Percentiles rank a stretch among this genome's conserved stretches.
phyloP scores from a whole-genome alignment of 2,888 invertebrate species.

The Leptinotarsa haldemani region DNA sequence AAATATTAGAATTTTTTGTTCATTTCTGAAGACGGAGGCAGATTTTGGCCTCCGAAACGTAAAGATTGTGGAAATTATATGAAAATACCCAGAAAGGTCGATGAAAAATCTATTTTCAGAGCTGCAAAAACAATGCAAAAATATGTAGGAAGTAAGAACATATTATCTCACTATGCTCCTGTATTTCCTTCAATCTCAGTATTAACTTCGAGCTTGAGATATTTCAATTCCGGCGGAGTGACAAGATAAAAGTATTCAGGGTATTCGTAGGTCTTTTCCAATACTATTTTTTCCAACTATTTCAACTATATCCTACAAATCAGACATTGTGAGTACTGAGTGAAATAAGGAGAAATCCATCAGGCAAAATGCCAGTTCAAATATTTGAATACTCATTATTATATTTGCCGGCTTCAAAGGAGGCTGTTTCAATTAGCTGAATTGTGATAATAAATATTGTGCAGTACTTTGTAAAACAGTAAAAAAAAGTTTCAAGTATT shows the following conservation, averaged over 20 bases:
- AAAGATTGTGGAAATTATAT: too few relatives aligned
- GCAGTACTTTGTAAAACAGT: not conserved
- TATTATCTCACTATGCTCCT: too few relatives aligned
- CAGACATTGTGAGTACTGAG: not conserved
- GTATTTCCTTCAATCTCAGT: too few relatives aligned
- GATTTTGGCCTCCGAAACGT: too few relatives aligned
- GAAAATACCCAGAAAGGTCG: too few relatives aligned
- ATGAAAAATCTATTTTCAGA: too few relatives aligned
- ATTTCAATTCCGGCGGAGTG: too few relatives aligned
- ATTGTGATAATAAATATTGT: not conserved
- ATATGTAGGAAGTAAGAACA: too few relatives aligned
- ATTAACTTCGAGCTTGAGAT: too few relatives aligned
- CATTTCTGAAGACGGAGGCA: too few relatives aligned
- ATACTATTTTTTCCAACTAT: not conserved
- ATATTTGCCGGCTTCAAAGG: not conserved
- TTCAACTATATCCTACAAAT: not conserved
- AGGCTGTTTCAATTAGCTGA: not conserved
- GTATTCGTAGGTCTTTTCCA: not conserved
- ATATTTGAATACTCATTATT: not conserved
- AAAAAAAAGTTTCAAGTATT: not conserved
- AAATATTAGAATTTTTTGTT: too few relatives aligned
- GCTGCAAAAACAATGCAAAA: too few relatives aligned
- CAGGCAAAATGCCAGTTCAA: not conserved
- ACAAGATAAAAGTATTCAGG: not conserved
- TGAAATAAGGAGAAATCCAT: not conserved